phyloP scores from a whole-genome alignment of 2,888 invertebrate species.

The Anthrax anthrax region DNA sequence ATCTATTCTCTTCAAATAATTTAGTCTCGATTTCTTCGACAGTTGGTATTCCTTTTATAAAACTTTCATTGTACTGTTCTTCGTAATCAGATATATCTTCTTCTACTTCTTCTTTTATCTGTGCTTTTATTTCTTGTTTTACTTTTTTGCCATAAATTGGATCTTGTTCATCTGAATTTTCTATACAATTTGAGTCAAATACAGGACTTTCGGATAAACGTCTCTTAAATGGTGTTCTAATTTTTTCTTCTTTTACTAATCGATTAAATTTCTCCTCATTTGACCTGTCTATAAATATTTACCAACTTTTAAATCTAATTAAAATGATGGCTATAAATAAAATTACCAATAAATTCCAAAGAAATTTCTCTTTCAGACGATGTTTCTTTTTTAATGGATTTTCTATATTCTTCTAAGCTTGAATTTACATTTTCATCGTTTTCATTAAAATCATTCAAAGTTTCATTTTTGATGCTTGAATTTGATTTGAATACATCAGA shows the following conservation, averaged over 20 bases:
- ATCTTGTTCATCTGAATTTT: conserved; percentile 21
- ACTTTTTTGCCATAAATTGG: conserved; percentile 4
- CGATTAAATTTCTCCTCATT: conserved; percentile 32
- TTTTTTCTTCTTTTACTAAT: conserved; percentile 29
- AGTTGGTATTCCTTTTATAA: no score
- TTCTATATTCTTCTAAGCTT: not conserved
- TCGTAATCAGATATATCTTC: conserved; percentile 4
- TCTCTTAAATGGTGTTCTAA: conserved; percentile 32
- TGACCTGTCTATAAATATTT: conserved; percentile 22
- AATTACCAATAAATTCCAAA: conserved; percentile 17
- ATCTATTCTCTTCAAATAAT: not conserved
- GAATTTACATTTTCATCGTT: not conserved
- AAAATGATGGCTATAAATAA: no score
- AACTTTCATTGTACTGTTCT: not conserved
- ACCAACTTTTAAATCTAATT: no score
- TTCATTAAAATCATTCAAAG: no score
- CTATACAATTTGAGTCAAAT: conserved; percentile 24
- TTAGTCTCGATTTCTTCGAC: not conserved
- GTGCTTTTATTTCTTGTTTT: not conserved
- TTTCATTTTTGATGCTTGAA: no score
- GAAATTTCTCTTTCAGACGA: conserved; percentile 20
- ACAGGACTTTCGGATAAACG: conserved; percentile 27
- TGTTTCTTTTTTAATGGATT: conserved; percentile 12
- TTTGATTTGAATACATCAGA: no score
- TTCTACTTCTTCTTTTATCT: conserved; percentile 3